Evolutionary conservation across 2,113 vertebrate genomes (phyloP).

Genomic region (Ciconia maguari): DNA sequence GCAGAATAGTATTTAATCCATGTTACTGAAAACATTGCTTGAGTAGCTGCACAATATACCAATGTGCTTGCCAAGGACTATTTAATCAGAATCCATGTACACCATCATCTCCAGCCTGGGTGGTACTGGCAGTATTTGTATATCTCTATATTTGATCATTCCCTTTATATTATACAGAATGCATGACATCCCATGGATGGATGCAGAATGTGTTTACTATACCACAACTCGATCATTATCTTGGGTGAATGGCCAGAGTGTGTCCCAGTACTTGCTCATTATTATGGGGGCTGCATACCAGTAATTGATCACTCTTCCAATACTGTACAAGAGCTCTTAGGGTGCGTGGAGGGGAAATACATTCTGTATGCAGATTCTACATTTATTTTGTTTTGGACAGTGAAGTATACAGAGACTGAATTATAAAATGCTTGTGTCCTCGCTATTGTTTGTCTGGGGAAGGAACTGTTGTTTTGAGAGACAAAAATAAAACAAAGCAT

Average conservation of each 20-base stretch:
- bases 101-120: slow-evolving; percentile 21
- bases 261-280: slow-evolving; percentile 38
- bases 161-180: slow-evolving; percentile 43
- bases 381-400: slow-evolving; percentile 22
- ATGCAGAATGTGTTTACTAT: slow-evolving; percentile 50
- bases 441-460: not conserved
- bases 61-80: not conserved
- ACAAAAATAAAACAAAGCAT: not conserved
- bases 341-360: not conserved
- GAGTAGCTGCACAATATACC: not conserved
- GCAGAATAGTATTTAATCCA: not conserved
- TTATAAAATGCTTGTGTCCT: not conserved
- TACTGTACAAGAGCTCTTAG: not conserved
- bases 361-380: slow-evolving; percentile 47
- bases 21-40: not conserved
- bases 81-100: not conserved
- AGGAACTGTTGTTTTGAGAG: not conserved
- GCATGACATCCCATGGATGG: slow-evolving; percentile 18
- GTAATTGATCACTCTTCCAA: slow-evolving; percentile 55
- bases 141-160: slow-evolving; percentile 46
- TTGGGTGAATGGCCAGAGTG: slow-evolving; percentile 30
- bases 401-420: not conserved
- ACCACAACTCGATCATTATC: slow-evolving; percentile 42
- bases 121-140: slow-evolving; percentile 51
- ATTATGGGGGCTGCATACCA: slow-evolving; percentile 19